Base-by-base conservation (phyloP, 2,113 vertebrate genomes). In the Balaenoptera acutorostrata region DNA sequence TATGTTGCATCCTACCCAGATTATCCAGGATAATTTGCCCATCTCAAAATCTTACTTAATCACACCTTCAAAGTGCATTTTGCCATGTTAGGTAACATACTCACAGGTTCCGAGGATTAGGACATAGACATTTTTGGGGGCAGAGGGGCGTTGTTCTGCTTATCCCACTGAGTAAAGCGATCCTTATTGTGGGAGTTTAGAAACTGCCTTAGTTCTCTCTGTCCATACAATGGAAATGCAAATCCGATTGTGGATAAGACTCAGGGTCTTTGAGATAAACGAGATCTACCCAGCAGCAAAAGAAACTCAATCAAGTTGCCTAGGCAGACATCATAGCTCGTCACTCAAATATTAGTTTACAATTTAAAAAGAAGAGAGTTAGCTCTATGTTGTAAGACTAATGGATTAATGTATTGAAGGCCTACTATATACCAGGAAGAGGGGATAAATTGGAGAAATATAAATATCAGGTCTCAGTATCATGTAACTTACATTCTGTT, bases 91-190 rank as follows among this genome's bases (percentile, higher is more conserved):
- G 20, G 44, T 41, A 27, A 90, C 2, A 66, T 21, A 68, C 2
- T 8, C 21, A 57, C 10, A 49, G 49, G 29, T 15, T 57, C 52
- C 11, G 71, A 64, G 41, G 68, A 69, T 17, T 17, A 69, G 57
- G 17, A 31, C 3, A 10, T 1, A 13, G 8, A 27, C 14, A 1
- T 25, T 14, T 36, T n/a, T 25, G 17, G 1, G 15, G 3, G 49
- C 36, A 8, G 41, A 25, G 61, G 31, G 20, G 41, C 18, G 23
- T 13, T 6, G 11, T n/a, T 49, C 14, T 44, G 6, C 1, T 11
- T 1, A 6, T 59, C 4, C 27, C 27, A 39, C 0, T 10, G 13
- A 21, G 10, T 23, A 55, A 91, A 77, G 13, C 14, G 46, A 64
- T 63, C 46, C 3, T 80, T 80, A 15, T 41, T 11, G 10, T 52